Evolutionary conservation across 1,140 invertebrate species (phyloP), one percentile per base, ranked within the genome.

Genomic region (Zaprionus ghesquierei): DNA sequence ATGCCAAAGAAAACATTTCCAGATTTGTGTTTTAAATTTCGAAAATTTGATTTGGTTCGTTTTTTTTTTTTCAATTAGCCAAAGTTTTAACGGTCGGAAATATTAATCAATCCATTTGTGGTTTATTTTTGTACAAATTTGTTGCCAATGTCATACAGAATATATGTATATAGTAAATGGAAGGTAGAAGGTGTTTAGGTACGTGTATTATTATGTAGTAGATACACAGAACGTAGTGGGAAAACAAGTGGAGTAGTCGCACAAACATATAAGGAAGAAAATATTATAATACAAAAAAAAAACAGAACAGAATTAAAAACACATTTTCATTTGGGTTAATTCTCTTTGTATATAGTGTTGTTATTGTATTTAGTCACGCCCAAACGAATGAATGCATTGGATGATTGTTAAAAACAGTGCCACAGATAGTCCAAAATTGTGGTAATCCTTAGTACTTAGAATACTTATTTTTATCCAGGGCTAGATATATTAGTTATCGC

Each of bases 1-100:
- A 66, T 75, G 76, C 79, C 84, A 87, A 87, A 69, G 74, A 87
- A 77, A 79, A 77, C 76, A 80, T 89, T 82, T 77, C 46, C 66
- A 78, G 54, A 53, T 73, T 53, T 41, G 29, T 65, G 25, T 38
- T 51, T 49, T 27, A 18, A 46, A 46, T 22, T n/a, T 5, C 35
- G 4, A 20, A 20, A 22, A 22, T 38, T 38, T 54, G 13, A 53
- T 53, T 22, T 58, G 60, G 62, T 61, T 71, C 22, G 78, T 73
- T 79, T 75, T 61, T 51, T 63, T 63, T 51, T 60, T 76, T 70
- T 87, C 72, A 79, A 81, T 81, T 75, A 66, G 76, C 50, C 79
- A 84, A 69, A 58, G 61, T 54, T 66, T 55, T 46, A 55, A 50
- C 25, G 31, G 22, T 41, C 38, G 33, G 46, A 79, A 72, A 72